These are phyloP conservation scores for Puntigrus tetrazona DNA, from an alignment of 2,113 vertebrate species.

Conservation along the genomic window DNA sequence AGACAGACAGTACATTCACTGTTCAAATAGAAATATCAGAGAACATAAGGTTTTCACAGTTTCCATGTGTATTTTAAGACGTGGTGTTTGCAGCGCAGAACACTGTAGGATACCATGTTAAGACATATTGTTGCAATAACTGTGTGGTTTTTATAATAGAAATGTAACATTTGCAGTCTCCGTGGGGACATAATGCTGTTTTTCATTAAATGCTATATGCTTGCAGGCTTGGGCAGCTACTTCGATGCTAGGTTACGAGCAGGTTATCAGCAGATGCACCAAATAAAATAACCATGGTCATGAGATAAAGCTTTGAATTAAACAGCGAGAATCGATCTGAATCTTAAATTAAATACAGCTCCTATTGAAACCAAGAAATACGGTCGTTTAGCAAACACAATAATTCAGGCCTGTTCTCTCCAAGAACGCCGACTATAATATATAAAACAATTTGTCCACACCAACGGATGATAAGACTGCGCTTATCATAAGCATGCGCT, in stretches of 20 bases:
- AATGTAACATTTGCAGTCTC: not conserved
- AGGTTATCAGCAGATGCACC: not conserved
- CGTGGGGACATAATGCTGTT: not conserved
- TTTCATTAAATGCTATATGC: slow-evolving; percentile 12
- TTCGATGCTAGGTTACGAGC: too few species aligned
- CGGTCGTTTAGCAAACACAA: not conserved
- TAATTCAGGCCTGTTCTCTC: not conserved
- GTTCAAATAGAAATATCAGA: not conserved
- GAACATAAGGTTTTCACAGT: slow-evolving; percentile 4
- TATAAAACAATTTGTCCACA: not conserved
- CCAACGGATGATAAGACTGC: not conserved
- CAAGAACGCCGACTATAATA: not conserved
- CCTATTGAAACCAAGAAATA: not conserved
- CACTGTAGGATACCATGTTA: not conserved
- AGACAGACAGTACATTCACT: not conserved
- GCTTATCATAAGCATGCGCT: not conserved
- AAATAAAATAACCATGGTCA: not conserved
- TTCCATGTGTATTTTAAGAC: slow-evolving; percentile 26
- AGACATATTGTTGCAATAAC: not conserved
- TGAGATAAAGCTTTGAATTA: not conserved
- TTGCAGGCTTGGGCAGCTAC: not conserved
- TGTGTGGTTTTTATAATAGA: slow-evolving; percentile 2
- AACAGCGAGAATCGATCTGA: not conserved
- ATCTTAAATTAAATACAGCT: not conserved
- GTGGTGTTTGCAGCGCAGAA: slow-evolving; percentile 10